Percentiles rank a stretch among this genome's conserved stretches.
Conservation (phyloP, 2,797 vertebrate genomes). For the Pantherophis vulpinus region DNA sequence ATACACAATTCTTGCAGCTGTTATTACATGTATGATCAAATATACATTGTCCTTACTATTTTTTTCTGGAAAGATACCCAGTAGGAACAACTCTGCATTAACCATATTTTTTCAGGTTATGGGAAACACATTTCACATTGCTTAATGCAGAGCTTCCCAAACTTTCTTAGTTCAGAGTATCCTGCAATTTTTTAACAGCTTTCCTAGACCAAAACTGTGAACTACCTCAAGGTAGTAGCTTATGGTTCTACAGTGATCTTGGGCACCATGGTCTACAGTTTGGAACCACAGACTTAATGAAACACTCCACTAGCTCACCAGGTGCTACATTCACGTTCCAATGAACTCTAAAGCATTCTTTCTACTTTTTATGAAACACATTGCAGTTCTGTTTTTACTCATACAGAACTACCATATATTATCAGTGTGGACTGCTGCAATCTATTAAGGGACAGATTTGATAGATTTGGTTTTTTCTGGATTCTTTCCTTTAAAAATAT, state of each 20-base stretch:
- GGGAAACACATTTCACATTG: not conserved
- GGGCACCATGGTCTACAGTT: not conserved
- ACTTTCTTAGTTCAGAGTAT: not conserved
- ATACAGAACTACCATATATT: conserved; percentile 14
- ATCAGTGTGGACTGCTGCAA: not conserved
- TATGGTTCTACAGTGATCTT: not conserved
- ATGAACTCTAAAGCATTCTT: not conserved
- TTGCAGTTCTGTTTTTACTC: conserved; percentile 29
- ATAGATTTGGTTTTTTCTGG: not conserved
- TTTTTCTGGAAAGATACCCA: too few species aligned
- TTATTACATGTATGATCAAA: too few species aligned
- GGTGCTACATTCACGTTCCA: not conserved
- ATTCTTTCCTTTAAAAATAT: conserved; percentile 9
- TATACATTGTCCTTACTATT: too few species aligned
- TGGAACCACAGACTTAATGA: not conserved
- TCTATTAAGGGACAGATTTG: not conserved
- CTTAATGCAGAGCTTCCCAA: not conserved
- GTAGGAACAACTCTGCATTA: too few species aligned
- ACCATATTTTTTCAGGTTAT: not conserved
- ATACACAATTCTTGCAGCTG: too few species aligned
- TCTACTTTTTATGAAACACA: conserved; percentile 13
- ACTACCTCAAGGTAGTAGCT: not conserved
- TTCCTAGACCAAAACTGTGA: not conserved
- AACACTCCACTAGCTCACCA: not conserved
- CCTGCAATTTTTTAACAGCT: not conserved